A percentile compares a stretch with the other conserved stretches of the same genome.
phyloP scores from a whole-genome alignment of 2,797 vertebrate species.

The Cryptoblepharus egeriae region DNA sequence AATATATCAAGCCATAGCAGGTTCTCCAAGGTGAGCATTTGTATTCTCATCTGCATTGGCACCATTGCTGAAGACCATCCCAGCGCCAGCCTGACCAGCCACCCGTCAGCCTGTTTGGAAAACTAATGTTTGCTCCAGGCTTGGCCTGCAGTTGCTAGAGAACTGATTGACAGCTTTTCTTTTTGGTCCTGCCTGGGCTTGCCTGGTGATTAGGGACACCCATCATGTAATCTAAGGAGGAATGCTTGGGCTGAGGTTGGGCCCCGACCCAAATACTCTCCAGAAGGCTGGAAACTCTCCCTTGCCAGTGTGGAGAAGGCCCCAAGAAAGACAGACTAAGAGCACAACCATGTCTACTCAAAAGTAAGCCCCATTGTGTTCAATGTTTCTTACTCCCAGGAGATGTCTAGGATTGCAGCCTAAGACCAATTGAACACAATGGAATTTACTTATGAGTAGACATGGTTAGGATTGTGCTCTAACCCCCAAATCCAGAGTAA shows the following conservation, averaged over 20 bases:
- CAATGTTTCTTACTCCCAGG: too few relatives aligned
- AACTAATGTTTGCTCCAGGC: slow-evolving; percentile 57
- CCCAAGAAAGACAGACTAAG: neutral
- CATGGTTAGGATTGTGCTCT: too few relatives aligned
- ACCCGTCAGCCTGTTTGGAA: slow-evolving; percentile 21
- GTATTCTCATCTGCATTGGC: accelerated
- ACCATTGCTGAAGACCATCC: neutral
- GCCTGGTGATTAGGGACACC: slow-evolving; percentile 75
- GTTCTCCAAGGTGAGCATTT: neutral
- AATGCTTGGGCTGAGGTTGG: slow-evolving; percentile 70
- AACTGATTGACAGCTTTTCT: slow-evolving; percentile 66
- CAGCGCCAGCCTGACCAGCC: slow-evolving; percentile 14
- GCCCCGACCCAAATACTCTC: slow-evolving; percentile 50
- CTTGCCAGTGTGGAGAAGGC: neutral
- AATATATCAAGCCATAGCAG: too few relatives aligned
- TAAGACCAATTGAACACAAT: too few relatives aligned
- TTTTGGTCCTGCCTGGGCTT: slow-evolving; percentile 77
- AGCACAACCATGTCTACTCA: too few relatives aligned
- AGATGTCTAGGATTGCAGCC: too few relatives aligned
- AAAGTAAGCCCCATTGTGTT: too few relatives aligned
- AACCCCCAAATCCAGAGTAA: too few relatives aligned
- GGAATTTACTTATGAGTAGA: too few relatives aligned
- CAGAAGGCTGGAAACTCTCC: neutral
- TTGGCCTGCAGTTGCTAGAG: slow-evolving; percentile 79
- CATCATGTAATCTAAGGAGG: slow-evolving; percentile 76